These are phyloP conservation scores for Willowsia nigromaculata DNA, from an alignment of 2,888 invertebrate species.

Conservation along the genomic window DNA sequence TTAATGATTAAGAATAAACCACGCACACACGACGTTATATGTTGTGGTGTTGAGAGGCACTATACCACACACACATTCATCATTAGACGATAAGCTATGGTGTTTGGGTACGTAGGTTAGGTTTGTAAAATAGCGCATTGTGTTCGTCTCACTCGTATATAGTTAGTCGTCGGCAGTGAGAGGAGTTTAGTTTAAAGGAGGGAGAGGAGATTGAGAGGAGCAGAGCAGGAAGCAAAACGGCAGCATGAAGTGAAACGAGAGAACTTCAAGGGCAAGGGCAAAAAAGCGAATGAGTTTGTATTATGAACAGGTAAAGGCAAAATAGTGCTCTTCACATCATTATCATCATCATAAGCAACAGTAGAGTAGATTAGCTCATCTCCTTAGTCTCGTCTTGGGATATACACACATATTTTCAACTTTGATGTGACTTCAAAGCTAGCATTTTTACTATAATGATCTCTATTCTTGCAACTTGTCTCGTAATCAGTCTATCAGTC, in stretches of 20 bases:
- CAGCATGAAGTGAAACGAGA: constrained; percentile 70
- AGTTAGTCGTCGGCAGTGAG: neutral
- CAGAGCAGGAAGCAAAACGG: constrained; percentile 70
- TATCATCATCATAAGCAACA: neutral
- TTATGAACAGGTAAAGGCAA: no score
- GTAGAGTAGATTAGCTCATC: neutral
- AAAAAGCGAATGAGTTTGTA: constrained; percentile 69
- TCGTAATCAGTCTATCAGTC: neutral
- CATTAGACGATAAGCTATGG: neutral
- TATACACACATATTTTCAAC: neutral
- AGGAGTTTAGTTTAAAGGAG: constrained; percentile 14
- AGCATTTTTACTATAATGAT: neutral
- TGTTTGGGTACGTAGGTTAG: neutral
- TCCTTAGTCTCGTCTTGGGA: neutral
- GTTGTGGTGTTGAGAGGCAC: neutral
- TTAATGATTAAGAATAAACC: neutral
- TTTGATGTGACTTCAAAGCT: neutral
- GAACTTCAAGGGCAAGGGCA: constrained; percentile 70
- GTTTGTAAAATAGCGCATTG: constrained; percentile 3
- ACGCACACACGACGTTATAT: neutral
- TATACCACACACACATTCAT: neutral
- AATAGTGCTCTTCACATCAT: neutral
- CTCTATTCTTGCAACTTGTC: neutral
- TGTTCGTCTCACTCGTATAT: neutral
- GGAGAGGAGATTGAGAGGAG: constrained; percentile 58